Percentiles rank a stretch among this genome's conserved stretches.
Conservation (phyloP, 2,113 vertebrate species). For the Hemiscyllium ocellatum region DNA sequence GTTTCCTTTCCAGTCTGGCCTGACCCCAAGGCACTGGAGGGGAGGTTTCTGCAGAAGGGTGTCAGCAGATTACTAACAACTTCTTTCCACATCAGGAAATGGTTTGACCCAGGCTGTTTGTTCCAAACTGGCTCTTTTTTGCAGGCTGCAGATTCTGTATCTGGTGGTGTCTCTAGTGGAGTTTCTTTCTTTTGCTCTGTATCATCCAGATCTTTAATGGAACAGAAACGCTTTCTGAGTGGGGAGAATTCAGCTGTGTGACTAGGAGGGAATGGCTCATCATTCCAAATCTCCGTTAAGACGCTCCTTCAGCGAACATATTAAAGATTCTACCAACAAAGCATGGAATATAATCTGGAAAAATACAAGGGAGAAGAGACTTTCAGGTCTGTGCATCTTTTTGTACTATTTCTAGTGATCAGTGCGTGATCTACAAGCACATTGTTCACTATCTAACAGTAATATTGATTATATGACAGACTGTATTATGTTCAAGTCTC, state of each 20-base stretch:
- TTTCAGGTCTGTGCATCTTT: slow-evolving; percentile 58
- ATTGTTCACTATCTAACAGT: background rate
- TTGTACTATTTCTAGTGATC: background rate
- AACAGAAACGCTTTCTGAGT: slow-evolving; percentile 22
- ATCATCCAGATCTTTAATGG: background rate
- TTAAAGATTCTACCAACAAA: slow-evolving; percentile 61
- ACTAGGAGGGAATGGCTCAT: slow-evolving; percentile 51
- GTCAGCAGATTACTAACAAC: slow-evolving; percentile 51
- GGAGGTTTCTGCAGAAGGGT: slow-evolving; percentile 46
- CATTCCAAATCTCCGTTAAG: slow-evolving; percentile 49
- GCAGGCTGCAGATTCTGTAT: slow-evolving; percentile 5
- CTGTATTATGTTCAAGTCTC: background rate
- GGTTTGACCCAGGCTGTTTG: slow-evolving; percentile 34
- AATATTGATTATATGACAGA: background rate
- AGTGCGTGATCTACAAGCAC: no score
- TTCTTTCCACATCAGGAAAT: slow-evolving; percentile 48
- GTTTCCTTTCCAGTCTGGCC: slow-evolving; percentile 57
- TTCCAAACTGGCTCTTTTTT: slow-evolving; percentile 35
- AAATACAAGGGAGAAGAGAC: slow-evolving; percentile 59
- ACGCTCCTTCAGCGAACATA: slow-evolving; percentile 69
- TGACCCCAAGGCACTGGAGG: slow-evolving; percentile 51
- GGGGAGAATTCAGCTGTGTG: slow-evolving; percentile 40
- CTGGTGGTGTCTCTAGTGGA: background rate
- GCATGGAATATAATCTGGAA: slow-evolving; percentile 73
- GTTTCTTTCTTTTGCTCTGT: background rate